Base-by-base conservation (phyloP, 2,113 vertebrate species). In the Tichodroma muraria region DNA sequence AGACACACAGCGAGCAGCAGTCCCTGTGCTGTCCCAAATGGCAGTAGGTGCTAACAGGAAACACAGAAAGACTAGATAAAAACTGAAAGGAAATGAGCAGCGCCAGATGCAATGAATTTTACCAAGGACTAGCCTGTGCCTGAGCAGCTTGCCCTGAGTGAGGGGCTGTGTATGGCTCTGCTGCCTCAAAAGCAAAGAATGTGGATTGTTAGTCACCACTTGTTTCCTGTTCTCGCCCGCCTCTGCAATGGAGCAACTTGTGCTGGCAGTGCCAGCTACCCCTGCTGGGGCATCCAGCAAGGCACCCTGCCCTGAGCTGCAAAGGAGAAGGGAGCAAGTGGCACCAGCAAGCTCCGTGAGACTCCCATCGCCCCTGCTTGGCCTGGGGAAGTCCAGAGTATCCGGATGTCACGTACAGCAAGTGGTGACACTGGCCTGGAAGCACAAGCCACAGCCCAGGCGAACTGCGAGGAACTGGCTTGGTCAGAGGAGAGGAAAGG, bases 21-120 rank as follows among this genome's bases (percentile, higher is more conserved):
- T 47, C 47, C 31, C 86, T 25, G 25, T 11, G 76, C 84, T 30
- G 40, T 85, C 63, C 75, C 0, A 3, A 63, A 23, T n/a, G 49
- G 76, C 5, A 1, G 13, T 73, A 91, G 93, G 80, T 91, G 79
- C 87, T 78, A 80, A 84, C 88, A 97, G 94, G 95, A 95, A 96
- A 71, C 75, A 40, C 71, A 95, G 71, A 88, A 53, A 88, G 94
- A 95, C 93, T 81, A 97, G 96, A 95, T 94, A 97, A 95, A 96
- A 97, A 94, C 82, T 33, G 82, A 93, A 91, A 93, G 96, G 94
- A 95, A 97, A 52, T 27, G 57, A 95, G 65, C 28, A 61, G 65
- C 31, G 6, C 78, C 91, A 94, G 94, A 90, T 95, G 93, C 59
- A 79, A 18, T 72, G 40, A 68, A 53, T 78, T 90, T 88, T 68